Evolutionary conservation across 2,888 invertebrate genomes (phyloP).

Genomic region (Acrocyrtus sp.): DNA sequence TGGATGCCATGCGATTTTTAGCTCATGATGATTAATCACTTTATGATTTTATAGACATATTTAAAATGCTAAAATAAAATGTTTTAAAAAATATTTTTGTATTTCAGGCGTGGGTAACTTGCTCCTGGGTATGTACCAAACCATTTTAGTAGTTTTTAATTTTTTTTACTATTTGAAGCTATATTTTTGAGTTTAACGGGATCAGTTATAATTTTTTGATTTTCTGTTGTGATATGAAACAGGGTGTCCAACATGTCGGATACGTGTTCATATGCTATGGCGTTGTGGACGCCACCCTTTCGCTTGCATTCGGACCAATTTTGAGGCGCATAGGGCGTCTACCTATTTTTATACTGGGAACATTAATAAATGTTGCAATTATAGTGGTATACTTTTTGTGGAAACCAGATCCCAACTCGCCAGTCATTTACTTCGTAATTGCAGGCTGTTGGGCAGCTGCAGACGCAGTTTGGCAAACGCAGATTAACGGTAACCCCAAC

Average conservation of each 20-base stretch:
- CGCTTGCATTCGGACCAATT: constrained; percentile 88
- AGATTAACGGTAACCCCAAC: constrained; percentile 85
- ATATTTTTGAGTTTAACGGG: no score
- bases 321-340: constrained; percentile 93
- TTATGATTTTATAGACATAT: no score
- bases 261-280: constrained; percentile 98
- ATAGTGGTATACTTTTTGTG: constrained; percentile 85
- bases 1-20: no score
- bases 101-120: constrained; percentile 47
- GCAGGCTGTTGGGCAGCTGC: constrained; percentile 95
- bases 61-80: no score
- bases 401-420: constrained; percentile 84
- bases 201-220: background rate
- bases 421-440: constrained; percentile 85
- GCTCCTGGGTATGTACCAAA: constrained; percentile 33
- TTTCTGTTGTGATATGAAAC: constrained; percentile 47
- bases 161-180: background rate
- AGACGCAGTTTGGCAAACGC: constrained; percentile 97
- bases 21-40: no score
- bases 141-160: background rate
- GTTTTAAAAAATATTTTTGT: no score
- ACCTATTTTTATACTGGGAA: constrained; percentile 81
- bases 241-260: constrained; percentile 92
- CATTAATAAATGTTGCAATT: constrained; percentile 79
- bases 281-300: constrained; percentile 90